phyloP scores from a whole-genome alignment of 2,888 invertebrate genomes.

The Lithosia quadra region DNA sequence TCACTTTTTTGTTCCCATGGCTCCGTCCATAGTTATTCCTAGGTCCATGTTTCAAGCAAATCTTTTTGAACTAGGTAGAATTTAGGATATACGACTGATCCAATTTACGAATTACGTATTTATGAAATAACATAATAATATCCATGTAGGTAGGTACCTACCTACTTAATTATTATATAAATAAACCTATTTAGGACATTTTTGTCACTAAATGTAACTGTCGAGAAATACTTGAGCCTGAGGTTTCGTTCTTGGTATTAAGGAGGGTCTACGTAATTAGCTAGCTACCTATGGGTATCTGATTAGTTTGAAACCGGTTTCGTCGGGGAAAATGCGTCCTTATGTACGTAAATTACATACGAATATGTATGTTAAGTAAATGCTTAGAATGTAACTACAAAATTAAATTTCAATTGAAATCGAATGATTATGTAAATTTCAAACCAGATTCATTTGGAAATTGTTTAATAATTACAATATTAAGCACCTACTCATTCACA shows the following conservation, averaged over 20 bases:
- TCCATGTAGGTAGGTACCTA: no score
- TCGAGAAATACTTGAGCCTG: background rate
- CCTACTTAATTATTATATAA: background rate
- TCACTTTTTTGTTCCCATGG: no score
- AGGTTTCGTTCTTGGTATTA: background rate
- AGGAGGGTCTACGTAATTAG: background rate
- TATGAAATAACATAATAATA: no score
- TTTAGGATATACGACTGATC: no score
- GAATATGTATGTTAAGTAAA: slow-evolving; percentile 1
- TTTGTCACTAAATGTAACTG: no score
- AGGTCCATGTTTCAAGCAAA: background rate
- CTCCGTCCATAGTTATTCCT: background rate
- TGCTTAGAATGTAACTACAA: background rate
- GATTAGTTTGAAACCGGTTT: background rate
- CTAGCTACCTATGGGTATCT: background rate
- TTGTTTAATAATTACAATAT: slow-evolving; percentile 1
- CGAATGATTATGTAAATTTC: background rate
- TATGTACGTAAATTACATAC: slow-evolving; percentile 6
- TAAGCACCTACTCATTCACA: slow-evolving; percentile 2
- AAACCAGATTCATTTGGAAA: background rate
- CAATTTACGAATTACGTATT: no score
- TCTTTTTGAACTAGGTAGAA: no score
- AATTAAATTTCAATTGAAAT: background rate
- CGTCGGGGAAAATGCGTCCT: background rate
- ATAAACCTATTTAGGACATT: background rate